These are phyloP conservation scores for Fopius arisanus DNA, from an alignment of 1,140 invertebrate genomes.

Conservation along the genomic window DNA sequence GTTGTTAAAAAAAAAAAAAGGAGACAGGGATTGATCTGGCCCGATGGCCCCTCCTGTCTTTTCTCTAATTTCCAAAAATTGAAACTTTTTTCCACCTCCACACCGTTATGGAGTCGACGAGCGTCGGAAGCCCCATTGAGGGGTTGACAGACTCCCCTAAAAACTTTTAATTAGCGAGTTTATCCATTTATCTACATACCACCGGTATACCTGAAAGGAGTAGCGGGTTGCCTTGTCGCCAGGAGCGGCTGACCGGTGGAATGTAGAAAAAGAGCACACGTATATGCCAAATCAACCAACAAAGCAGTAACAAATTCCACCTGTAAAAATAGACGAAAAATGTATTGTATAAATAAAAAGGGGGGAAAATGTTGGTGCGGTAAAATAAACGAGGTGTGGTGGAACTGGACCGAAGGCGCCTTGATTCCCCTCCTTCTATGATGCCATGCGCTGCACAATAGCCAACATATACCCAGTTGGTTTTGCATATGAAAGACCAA, in stretches of 20 bases:
- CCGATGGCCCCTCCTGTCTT: too few species aligned
- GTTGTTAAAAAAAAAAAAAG: too few species aligned
- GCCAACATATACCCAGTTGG: constrained; percentile 47
- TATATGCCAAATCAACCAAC: constrained; percentile 19
- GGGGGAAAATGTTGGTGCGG: constrained; percentile 26
- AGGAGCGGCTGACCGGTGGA: background rate
- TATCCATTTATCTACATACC: constrained; percentile 52
- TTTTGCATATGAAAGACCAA: constrained; percentile 61
- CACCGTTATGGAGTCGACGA: background rate
- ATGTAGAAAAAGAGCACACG: background rate
- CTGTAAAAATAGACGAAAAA: constrained; percentile 11
- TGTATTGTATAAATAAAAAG: constrained; percentile 22
- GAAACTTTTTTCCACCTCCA: background rate
- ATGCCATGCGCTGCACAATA: constrained; percentile 52
- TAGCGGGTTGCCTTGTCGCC: constrained; percentile 23
- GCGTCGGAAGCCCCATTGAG: background rate
- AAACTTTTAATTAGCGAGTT: constrained; percentile 60
- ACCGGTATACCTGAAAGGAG: constrained; percentile 43
- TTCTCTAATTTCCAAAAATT: too few species aligned
- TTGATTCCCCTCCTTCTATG: constrained; percentile 37
- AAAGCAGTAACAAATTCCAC: background rate
- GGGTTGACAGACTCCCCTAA: background rate
- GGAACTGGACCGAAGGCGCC: constrained; percentile 50
- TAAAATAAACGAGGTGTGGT: constrained; percentile 57
- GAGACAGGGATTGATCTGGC: too few species aligned